Base-by-base conservation (phyloP, 2,113 vertebrate genomes). In the Ariopsis seemanni region DNA sequence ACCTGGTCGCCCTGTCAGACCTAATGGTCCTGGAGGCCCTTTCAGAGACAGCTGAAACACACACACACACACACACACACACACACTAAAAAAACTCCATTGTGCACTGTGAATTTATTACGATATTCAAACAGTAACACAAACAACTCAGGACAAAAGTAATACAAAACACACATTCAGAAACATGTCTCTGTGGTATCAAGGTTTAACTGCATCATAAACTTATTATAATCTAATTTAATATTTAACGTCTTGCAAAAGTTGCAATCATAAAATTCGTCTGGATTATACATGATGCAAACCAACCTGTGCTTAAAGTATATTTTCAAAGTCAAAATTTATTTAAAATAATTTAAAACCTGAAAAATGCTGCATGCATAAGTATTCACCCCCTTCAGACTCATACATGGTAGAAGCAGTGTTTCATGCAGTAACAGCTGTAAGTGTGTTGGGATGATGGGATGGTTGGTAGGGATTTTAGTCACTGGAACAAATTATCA, bases 11-110 rank as follows among this genome's bases (percentile, higher is more conserved):
- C 98, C 98, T 0, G 96, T 97, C 10, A 99, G 96, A 10, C 98
- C 98, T 89, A 99, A 95, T 0, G 98, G 96, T 71, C 98, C 98
- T 0, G 96, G 96, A 0, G 98, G 97, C 72, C 98, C 98, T 89
- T 97, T 96, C 95, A 98, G 90, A 0, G 98, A 96, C 92, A 99
- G 90, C 98, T 99, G 90, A 82, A 91, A 92, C 22, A 78, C 7
- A 79, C 30, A 83, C 77, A 85, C 7, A 85, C 78, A 60, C 20
- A 74, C 62, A n/a, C 52, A 69, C 18, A 20, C 18, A 60, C 50
- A 77, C 14, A 22, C 34, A 42, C 2, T 1, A 78, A 9, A 34
- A 9, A 25, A n/a, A 48, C 10, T 7, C 55, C 22, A 55, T 57
- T 17, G 7, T 25, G 27, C 58, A n/a, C 9, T 1, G 7, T 22